Evolutionary conservation across 2,888 invertebrate species (phyloP), one percentile per base, ranked within the genome.

Genomic region (Tachina lurida): DNA sequence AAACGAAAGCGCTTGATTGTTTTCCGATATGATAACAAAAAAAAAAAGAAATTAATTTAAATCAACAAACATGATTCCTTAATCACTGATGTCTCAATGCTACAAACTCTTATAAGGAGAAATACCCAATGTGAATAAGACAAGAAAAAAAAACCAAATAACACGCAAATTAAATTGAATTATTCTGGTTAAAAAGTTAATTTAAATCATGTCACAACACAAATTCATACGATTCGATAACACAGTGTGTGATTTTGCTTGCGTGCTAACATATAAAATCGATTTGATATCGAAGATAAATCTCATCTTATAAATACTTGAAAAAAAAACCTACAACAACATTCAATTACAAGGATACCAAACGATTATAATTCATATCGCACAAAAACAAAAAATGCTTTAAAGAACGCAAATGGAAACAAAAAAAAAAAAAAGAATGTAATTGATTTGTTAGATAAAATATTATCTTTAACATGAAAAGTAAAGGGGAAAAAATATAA

Each of bases 111-210:
- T 41, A 73, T 47, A 62, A 43, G 8, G 15, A 65, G 4, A 58
- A 54, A 73, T 31, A 52, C 2, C 56, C n/a, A 58, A 74, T 31
- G 52, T 39, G 52, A 22, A 60, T 13, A 15, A 71, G 54, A 52
- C 31, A 45, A 45, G 63, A 56, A 43, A 56, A n/a, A 60, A 73
- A 75, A 79, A 70, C 67, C 52, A 68, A 67, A 74, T 60, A 87
- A 84, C 84, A 87, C 80, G 87, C 87, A 87, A 87, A 83, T 84
- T 87, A 85, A 87, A 87, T 85, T 87, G 84, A 87, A 85, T 87
- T 87, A 81, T 87, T 84, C 68, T 78, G 84, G 83, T 83, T 83
- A 76, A 86, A 87, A 87, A 87, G 84, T 87, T 87, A 87, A 87
- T 85, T 84, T 81, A 85, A 87, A 87, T 87, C 87, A 87, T 87